Evolutionary conservation across 92 coral and sea anemone species (phyloP).

Genomic region (Chrysogorgia sp.): DNA sequence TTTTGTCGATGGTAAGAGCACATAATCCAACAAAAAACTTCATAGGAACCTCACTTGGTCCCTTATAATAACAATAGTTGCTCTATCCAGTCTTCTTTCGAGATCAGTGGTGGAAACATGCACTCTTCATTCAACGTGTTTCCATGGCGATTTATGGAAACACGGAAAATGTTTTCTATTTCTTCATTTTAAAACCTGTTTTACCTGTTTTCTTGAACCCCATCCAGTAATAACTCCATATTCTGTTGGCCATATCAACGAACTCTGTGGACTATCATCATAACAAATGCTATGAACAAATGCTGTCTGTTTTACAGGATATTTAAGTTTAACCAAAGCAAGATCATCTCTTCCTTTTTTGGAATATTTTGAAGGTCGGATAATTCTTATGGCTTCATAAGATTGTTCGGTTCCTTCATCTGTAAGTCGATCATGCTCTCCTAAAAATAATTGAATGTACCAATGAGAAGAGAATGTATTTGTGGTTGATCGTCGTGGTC

Average conservation of each 20-base stretch:
- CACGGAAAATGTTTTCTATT: too few relatives aligned
- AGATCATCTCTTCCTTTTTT: constrained; percentile 65
- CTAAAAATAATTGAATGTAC: constrained; percentile 37
- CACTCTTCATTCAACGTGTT: too few relatives aligned
- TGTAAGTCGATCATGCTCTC: constrained; percentile 76
- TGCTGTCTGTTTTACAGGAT: constrained; percentile 72
- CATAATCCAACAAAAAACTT: too few relatives aligned
- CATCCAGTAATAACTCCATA: constrained; percentile 83
- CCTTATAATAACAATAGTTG: too few relatives aligned
- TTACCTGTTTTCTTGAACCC: constrained; percentile 69
- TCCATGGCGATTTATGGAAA: too few relatives aligned
- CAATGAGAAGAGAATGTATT: neutral
- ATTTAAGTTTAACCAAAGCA: constrained; percentile 67
- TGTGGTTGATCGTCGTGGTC: neutral
- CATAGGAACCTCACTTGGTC: too few relatives aligned
- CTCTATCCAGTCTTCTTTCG: too few relatives aligned
- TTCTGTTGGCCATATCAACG: constrained; percentile 70
- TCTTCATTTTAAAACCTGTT: neutral
- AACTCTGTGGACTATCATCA: constrained; percentile 56
- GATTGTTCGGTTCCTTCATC: constrained; percentile 90
- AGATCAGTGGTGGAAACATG: too few relatives aligned
- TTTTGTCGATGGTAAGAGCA: too few relatives aligned
- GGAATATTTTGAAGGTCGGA: constrained; percentile 61
- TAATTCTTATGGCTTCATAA: neutral
- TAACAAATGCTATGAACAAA: constrained; percentile 84